Conservation (phyloP, 2,888 invertebrate genomes). For the Sinotaia quadrata region DNA sequence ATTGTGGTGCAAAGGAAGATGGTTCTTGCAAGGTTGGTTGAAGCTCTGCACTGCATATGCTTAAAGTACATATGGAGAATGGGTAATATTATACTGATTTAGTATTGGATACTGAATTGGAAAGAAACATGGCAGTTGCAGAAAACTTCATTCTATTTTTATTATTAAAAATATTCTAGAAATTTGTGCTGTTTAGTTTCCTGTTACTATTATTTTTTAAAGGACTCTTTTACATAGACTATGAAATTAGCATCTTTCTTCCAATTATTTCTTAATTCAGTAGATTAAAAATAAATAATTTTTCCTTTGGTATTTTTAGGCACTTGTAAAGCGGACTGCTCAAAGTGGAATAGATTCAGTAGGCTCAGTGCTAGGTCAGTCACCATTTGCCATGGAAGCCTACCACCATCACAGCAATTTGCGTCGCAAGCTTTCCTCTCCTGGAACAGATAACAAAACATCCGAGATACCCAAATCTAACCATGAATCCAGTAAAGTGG, state of each 20-base stretch:
- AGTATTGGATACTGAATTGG: neutral
- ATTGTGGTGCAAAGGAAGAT: conserved; percentile 94
- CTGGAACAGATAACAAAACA: conserved; percentile 50
- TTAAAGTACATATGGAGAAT: neutral
- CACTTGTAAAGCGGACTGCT: conserved; percentile 78
- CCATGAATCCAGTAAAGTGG: conserved; percentile 72
- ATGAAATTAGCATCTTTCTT: no score
- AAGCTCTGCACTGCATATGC: no score
- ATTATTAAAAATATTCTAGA: no score
- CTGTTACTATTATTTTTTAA: no score
- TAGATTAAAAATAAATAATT: no score
- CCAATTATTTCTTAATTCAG: no score
- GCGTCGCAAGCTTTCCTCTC: conserved; percentile 78
- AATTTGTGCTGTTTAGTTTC: no score
- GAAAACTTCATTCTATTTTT: no score
- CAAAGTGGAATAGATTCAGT: conserved; percentile 72
- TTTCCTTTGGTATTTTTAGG: conserved; percentile 70
- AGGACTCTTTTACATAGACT: no score
- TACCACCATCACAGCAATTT: conserved; percentile 76
- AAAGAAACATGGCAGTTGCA: no score
- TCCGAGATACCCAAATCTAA: conserved; percentile 50
- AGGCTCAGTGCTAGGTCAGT: conserved; percentile 53
- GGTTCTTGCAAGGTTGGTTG: conserved; percentile 68
- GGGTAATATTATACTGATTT: neutral
- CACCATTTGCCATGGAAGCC: conserved; percentile 75